These are phyloP conservation scores for Leptopilina drosophilae DNA, from an alignment of 2,888 invertebrate species.

Conservation along the genomic window DNA sequence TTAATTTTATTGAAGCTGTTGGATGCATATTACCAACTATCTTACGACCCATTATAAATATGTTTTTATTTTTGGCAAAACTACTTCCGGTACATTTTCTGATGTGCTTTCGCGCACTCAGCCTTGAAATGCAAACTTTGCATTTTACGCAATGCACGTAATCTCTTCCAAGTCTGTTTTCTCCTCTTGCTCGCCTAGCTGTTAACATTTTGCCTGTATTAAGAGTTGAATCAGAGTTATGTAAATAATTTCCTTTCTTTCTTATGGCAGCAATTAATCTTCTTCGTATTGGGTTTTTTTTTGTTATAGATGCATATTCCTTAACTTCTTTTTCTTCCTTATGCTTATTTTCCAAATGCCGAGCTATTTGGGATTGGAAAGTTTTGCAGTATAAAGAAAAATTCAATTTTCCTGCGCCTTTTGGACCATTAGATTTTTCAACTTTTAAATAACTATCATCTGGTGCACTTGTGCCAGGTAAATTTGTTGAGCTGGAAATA, in stretches of 20 bases:
- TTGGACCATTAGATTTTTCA: not conserved
- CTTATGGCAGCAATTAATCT: not conserved
- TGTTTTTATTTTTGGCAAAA: too few species aligned
- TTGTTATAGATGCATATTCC: not conserved
- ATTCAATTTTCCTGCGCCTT: not conserved
- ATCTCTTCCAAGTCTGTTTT: too few species aligned
- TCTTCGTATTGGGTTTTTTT: not conserved
- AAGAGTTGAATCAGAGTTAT: not conserved
- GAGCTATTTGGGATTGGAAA: not conserved
- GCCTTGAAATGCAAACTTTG: too few species aligned
- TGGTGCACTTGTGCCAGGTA: not conserved
- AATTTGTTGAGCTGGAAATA: too few species aligned
- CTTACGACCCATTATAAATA: too few species aligned
- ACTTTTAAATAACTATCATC: not conserved
- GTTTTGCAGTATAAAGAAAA: not conserved
- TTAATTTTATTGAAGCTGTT: too few species aligned
- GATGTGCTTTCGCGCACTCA: too few species aligned
- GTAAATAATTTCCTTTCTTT: not conserved
- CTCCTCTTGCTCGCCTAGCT: too few species aligned
- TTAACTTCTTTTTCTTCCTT: not conserved
- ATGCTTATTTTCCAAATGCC: not conserved
- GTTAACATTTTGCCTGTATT: not conserved
- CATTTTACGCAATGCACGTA: too few species aligned
- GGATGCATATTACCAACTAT: too few species aligned
- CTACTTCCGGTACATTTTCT: too few species aligned